Conservation (phyloP, 1,140 invertebrate species). For the Hormaphis cornu region DNA sequence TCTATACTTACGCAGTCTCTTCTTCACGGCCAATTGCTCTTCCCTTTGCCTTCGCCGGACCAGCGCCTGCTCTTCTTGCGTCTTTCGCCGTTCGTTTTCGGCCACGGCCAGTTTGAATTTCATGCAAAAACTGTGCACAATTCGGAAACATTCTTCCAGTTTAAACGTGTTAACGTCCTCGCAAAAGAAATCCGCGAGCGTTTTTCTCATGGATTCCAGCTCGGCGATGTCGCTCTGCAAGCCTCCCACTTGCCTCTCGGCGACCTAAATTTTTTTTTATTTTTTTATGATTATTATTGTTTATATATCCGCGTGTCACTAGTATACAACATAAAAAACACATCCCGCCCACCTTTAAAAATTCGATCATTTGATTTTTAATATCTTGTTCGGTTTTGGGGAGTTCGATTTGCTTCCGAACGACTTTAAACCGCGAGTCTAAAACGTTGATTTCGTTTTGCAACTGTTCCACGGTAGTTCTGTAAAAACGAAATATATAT, state of each 20-base stretch:
- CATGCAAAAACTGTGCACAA: constrained; percentile 75
- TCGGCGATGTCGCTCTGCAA: constrained; percentile 71
- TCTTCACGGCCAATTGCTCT: constrained; percentile 54
- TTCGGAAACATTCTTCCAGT: constrained; percentile 89
- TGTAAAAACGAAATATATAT: constrained; percentile 41
- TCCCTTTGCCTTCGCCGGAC: constrained; percentile 64
- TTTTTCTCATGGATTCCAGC: constrained; percentile 64
- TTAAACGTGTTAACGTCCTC: constrained; percentile 85
- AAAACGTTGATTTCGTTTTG: constrained; percentile 77
- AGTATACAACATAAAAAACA: no score
- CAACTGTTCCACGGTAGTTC: constrained; percentile 85
- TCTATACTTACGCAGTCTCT: constrained; percentile 49
- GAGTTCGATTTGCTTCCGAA: constrained; percentile 70
- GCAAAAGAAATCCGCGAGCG: constrained; percentile 88
- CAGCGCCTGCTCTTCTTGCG: constrained; percentile 73
- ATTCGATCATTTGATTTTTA: constrained; percentile 76
- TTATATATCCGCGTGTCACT: no score
- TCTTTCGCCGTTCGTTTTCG: constrained; percentile 68
- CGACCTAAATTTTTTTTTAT: constrained; percentile 50
- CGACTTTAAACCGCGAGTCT: constrained; percentile 64
- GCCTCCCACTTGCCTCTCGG: constrained; percentile 65
- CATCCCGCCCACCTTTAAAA: constrained; percentile 81
- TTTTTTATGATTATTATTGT: background rate
- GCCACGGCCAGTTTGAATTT: constrained; percentile 70
- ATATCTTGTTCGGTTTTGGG: constrained; percentile 69